Percentiles rank a stretch among this genome's conserved stretches.
Evolutionary conservation across 1,140 invertebrate species (phyloP).

Genomic region (Rhagoletis pomonella): DNA sequence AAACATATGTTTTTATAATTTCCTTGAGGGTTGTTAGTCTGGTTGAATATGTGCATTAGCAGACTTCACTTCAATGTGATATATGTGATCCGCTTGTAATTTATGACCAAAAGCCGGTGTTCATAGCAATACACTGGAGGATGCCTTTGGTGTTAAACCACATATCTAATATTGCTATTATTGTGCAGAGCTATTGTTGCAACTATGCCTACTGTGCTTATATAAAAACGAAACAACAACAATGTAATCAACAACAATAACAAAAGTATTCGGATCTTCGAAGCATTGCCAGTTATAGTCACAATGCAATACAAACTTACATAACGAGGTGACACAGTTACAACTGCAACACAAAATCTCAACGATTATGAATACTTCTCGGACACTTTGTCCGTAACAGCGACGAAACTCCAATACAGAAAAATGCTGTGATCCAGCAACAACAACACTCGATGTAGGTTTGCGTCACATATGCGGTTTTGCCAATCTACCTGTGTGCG

Average conservation of each 20-base stretch:
- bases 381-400: not conserved
- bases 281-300: not conserved
- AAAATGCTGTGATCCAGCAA: not conserved
- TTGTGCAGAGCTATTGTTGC: not conserved
- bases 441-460: not conserved
- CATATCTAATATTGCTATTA: conserved; percentile 3
- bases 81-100: conserved; percentile 8
- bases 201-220: not conserved
- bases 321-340: not conserved
- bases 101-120: not conserved
- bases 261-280: not conserved
- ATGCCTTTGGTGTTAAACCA: not conserved
- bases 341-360: not conserved
- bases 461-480: not conserved
- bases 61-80: conserved; percentile 8
- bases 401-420: not conserved
- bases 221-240: not conserved
- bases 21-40: too few species aligned
- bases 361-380: not conserved
- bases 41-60: not conserved
- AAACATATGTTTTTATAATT: too few species aligned
- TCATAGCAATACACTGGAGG: not conserved
- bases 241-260: not conserved
- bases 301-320: not conserved
- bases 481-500: not conserved